phyloP scores from a whole-genome alignment of 1,140 invertebrate genomes.

The Leptinotarsa lineolata region DNA sequence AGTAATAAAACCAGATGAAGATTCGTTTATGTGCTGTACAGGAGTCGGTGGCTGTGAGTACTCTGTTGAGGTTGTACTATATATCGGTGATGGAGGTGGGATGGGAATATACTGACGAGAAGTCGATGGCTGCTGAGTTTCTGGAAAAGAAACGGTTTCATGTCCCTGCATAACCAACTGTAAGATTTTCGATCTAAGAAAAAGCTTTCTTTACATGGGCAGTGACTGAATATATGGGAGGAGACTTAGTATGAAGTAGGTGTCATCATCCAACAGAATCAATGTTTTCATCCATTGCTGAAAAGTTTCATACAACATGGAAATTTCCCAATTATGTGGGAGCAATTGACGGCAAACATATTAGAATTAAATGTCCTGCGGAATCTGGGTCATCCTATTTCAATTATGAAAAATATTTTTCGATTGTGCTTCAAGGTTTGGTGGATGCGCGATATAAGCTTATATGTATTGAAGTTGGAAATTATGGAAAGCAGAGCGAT shows the following conservation, averaged over 20 bases:
- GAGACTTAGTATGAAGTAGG: too few relatives aligned
- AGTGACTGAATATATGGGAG: too few relatives aligned
- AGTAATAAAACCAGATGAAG: too few relatives aligned
- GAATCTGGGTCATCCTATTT: constrained; percentile 13
- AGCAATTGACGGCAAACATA: constrained; percentile 11
- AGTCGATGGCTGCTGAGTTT: too few relatives aligned
- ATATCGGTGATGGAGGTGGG: too few relatives aligned
- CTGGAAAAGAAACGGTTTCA: too few relatives aligned
- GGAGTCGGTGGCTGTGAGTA: background rate
- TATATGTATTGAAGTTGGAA: constrained; percentile 52
- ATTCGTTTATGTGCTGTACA: too few relatives aligned
- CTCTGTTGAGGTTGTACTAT: constrained; percentile 9
- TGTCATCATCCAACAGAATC: background rate
- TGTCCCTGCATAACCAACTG: too few relatives aligned
- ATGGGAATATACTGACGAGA: too few relatives aligned
- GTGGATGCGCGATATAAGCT: constrained; percentile 59
- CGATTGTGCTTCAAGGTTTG: constrained; percentile 52
- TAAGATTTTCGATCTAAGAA: too few relatives aligned
- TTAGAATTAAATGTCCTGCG: constrained; percentile 14
- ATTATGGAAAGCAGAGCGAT: constrained; percentile 49
- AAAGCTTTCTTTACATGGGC: too few relatives aligned
- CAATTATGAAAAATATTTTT: constrained; percentile 18
- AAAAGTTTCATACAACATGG: constrained; percentile 8
- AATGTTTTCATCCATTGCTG: constrained; percentile 10
- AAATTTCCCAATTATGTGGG: constrained; percentile 13